Conservation (phyloP, 2,113 vertebrate species). For the Phocoena phocoena region DNA sequence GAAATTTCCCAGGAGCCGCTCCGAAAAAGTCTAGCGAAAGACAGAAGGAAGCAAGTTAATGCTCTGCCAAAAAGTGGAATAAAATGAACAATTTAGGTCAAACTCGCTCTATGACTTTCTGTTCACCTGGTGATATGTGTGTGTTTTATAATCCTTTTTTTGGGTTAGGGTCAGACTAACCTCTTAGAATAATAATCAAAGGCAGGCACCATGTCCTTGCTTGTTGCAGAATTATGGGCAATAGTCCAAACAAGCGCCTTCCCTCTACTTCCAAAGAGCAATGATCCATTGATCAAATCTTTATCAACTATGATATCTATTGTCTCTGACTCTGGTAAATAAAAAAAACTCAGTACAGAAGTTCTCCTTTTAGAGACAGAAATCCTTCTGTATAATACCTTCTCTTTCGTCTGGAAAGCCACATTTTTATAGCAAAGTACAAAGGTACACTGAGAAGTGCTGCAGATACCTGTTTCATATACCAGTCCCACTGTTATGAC, state of each 20-base stretch:
- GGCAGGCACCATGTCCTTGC: not conserved
- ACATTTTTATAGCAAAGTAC: not conserved
- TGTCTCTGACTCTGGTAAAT: not conserved
- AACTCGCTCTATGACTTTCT: constrained; percentile 19
- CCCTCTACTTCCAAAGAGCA: constrained; percentile 13
- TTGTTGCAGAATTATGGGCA: not conserved
- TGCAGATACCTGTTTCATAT: not conserved
- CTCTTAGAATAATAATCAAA: not conserved
- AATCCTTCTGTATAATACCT: not conserved
- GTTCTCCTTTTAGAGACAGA: not conserved
- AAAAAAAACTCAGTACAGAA: not conserved
- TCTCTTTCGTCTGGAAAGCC: not conserved
- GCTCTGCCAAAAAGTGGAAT: constrained; percentile 50
- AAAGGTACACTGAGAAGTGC: not conserved
- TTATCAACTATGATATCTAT: not conserved
- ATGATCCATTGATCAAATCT: constrained; percentile 6
- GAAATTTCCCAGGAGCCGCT: constrained; percentile 92
- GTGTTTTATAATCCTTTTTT: constrained; percentile 28
- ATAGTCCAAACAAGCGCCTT: not conserved
- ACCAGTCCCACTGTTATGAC: too few relatives aligned
- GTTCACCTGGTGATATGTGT: not conserved
- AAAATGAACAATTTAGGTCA: not conserved
- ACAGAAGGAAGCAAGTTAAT: constrained; percentile 25
- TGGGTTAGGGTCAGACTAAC: constrained; percentile 9
- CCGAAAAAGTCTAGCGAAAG: constrained; percentile 92